phyloP scores from a whole-genome alignment of 2,113 vertebrate genomes.

The Taurulus bubalis region DNA sequence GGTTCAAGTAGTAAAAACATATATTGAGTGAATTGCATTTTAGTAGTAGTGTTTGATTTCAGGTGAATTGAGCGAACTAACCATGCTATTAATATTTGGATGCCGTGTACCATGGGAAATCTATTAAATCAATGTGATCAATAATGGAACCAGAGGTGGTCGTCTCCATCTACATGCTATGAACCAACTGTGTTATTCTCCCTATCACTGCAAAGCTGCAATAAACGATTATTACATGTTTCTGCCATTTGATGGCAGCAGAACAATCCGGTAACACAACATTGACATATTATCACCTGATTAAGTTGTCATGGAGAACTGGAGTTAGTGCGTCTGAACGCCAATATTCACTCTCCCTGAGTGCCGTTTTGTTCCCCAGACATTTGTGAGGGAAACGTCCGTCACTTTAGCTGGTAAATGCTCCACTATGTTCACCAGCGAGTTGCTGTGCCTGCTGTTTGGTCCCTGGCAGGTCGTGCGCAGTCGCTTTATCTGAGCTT shows the following conservation, averaged over 20 bases:
- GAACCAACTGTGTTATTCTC: neutral
- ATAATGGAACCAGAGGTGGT: neutral
- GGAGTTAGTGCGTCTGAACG: neutral
- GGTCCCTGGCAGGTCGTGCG: neutral
- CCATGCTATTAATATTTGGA: neutral
- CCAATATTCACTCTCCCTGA: neutral
- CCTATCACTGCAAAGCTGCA: neutral
- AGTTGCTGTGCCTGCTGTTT: neutral
- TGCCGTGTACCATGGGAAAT: neutral
- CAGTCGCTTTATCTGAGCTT: neutral
- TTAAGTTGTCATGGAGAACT: neutral
- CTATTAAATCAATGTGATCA: neutral
- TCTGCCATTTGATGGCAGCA: neutral
- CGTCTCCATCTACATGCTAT: neutral
- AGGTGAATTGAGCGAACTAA: neutral
- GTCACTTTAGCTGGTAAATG: neutral
- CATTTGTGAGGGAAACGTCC: neutral
- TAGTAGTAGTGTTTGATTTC: neutral
- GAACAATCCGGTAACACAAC: neutral
- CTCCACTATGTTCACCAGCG: neutral
- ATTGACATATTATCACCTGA: neutral
- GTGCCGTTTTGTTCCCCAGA: neutral
- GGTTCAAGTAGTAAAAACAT: neutral
- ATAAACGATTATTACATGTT: neutral
- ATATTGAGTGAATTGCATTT: neutral